These are phyloP conservation scores for Dorcus parallelipipedus DNA, from an alignment of 2,888 invertebrate genomes.

Conservation along the genomic window DNA sequence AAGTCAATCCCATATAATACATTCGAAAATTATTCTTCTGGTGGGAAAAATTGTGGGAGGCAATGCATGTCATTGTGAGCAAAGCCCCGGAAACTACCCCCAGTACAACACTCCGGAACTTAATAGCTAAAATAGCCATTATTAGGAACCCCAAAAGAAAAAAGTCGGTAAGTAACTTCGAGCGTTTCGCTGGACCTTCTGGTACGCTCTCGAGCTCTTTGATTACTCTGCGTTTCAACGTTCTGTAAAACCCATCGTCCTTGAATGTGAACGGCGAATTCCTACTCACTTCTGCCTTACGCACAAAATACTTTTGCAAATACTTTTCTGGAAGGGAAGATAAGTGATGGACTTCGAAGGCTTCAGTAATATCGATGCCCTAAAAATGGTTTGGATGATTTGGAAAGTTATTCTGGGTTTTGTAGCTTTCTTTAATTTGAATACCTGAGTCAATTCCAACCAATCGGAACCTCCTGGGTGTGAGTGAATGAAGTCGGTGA, in stretches of 20 bases:
- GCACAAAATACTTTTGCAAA: conserved; percentile 63
- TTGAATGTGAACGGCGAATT: conserved; percentile 72
- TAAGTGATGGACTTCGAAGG: conserved; percentile 72
- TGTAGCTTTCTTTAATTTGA: conserved; percentile 28
- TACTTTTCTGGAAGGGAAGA: conserved; percentile 54
- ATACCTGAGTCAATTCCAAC: conserved; percentile 66
- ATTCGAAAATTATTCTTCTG: conserved; percentile 72
- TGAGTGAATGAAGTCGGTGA: conserved; percentile 69
- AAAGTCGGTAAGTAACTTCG: conserved; percentile 47
- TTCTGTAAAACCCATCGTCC: conserved; percentile 70
- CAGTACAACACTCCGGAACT: conserved; percentile 44
- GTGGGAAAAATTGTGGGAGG: conserved; percentile 77
- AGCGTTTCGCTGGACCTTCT: conserved; percentile 38
- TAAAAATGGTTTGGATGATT: conserved; percentile 43
- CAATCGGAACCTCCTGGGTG: conserved; percentile 88
- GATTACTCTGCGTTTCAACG: conserved; percentile 60
- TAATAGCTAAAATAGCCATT: conserved; percentile 37
- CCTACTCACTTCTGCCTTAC: conserved; percentile 60
- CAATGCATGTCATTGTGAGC: conserved; percentile 58
- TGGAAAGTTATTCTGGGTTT: too few species aligned
- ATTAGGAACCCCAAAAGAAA: conserved; percentile 42
- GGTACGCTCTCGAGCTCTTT: conserved; percentile 56
- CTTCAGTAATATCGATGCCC: conserved; percentile 79
- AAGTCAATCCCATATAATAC: conserved; percentile 69
- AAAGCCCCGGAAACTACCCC: conserved; percentile 55